Conservation (phyloP, 2,888 invertebrate genomes). For the Calliopum simillimum region DNA sequence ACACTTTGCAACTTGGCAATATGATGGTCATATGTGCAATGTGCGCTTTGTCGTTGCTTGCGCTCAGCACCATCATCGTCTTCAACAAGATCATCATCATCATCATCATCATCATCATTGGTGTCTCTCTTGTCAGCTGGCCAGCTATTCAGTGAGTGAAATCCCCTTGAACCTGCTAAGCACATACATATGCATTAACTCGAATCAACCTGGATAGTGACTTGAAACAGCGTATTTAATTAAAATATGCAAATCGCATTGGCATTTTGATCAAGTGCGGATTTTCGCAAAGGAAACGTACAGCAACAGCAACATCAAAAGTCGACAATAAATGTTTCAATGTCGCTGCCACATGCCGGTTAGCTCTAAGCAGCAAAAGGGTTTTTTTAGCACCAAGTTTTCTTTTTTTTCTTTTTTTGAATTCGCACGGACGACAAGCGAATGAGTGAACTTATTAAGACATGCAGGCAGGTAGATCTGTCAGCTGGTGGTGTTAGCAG, state of each 20-base stretch:
- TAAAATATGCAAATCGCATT: constrained; percentile 67
- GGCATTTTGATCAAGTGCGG: constrained; percentile 66
- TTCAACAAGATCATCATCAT: neutral
- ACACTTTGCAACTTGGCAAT: too few species aligned
- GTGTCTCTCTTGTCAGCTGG: neutral
- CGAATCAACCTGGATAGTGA: neutral
- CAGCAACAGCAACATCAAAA: neutral
- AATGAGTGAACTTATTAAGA: constrained; percentile 33
- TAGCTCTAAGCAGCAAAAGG: constrained; percentile 14
- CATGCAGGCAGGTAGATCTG: constrained; percentile 15
- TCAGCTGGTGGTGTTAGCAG: neutral
- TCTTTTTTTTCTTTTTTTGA: constrained; percentile 11
- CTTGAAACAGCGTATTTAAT: constrained; percentile 61
- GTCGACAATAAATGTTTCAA: constrained; percentile 30
- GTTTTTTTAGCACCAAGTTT: constrained; percentile 20
- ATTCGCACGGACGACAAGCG: constrained; percentile 24
- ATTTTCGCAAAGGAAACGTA: constrained; percentile 36
- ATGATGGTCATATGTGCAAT: too few species aligned
- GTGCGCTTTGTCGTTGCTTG: too few species aligned
- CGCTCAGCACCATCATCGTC: too few species aligned
- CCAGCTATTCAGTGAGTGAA: too few species aligned
- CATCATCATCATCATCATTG: neutral
- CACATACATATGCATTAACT: too few species aligned
- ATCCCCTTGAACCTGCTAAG: too few species aligned
- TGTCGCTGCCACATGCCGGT: constrained; percentile 20